These are phyloP conservation scores for Cheirogaleus medius DNA, from an alignment of 2,113 vertebrate species.

Conservation along the genomic window DNA sequence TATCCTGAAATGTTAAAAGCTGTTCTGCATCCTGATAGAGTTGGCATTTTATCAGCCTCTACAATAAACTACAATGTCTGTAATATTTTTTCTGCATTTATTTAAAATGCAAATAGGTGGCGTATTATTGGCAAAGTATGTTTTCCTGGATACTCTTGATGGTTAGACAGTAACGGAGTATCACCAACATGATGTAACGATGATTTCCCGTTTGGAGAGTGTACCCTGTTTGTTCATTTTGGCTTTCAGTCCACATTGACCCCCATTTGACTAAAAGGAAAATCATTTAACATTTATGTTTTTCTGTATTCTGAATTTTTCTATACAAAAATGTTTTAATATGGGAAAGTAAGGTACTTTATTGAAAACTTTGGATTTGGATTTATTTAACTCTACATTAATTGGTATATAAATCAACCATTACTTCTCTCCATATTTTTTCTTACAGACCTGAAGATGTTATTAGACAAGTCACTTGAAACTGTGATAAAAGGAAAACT, in stretches of 20 bases:
- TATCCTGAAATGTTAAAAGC: neutral
- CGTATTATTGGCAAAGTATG: neutral
- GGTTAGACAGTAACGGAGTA: neutral
- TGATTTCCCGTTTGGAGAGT: rapidly evolving
- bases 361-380: neutral
- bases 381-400: neutral
- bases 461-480: neutral
- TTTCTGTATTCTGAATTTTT: neutral
- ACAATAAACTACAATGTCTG: neutral
- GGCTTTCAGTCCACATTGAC: neutral
- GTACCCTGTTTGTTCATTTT: neutral
- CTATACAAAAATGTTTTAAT: neutral
- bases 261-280: neutral
- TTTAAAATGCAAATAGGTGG: neutral
- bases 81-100: too few relatives aligned
- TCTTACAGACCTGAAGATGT: slow-evolving; percentile 34
- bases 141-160: neutral
- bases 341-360: neutral
- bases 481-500: slow-evolving; percentile 4
- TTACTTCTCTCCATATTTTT: slow-evolving; percentile 1
- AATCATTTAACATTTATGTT: neutral
- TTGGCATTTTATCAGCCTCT: neutral
- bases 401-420: neutral
- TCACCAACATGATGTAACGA: rapidly evolving
- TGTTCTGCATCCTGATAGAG: rapidly evolving